Conservation (phyloP, 2,888 invertebrate genomes). For the Stenodera caucasica region DNA sequence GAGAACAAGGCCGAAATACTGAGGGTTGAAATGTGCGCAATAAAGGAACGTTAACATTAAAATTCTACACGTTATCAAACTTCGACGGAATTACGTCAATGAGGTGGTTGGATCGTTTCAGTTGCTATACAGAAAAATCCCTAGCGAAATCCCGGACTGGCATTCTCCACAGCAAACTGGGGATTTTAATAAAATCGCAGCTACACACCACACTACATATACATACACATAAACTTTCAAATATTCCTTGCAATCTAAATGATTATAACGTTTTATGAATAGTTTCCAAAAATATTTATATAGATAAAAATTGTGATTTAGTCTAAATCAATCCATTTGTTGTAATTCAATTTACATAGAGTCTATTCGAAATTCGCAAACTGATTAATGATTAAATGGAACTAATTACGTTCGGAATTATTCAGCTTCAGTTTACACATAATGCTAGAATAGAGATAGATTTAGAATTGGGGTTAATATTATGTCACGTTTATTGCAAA, state of each 20-base stretch:
- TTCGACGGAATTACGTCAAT: slow-evolving; percentile 1
- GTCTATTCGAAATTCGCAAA: neutral
- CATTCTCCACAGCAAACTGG: slow-evolving; percentile 3
- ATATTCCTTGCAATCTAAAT: neutral
- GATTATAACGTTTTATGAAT: neutral
- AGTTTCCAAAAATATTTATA: neutral
- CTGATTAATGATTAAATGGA: neutral
- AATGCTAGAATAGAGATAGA: neutral
- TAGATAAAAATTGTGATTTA: neutral
- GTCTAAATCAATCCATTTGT: neutral
- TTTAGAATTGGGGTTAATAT: neutral
- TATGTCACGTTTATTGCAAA: neutral
- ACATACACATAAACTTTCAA: neutral
- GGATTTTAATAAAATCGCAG: slow-evolving; percentile 6
- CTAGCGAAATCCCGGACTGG: neutral
- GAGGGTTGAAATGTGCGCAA: neutral
- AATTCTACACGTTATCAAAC: slow-evolving; percentile 12
- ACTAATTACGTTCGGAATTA: neutral
- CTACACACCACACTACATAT: slow-evolving; percentile 1
- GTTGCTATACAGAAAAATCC: slow-evolving; percentile 5
- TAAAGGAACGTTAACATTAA: slow-evolving; percentile 10
- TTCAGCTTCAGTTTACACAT: neutral
- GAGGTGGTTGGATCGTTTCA: slow-evolving; percentile 2
- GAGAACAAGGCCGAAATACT: neutral
- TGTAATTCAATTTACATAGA: too few relatives aligned